Evolutionary conservation across 2,888 invertebrate genomes (phyloP), one percentile per base, ranked within the genome.

Genomic region (Laspeyria flexula): DNA sequence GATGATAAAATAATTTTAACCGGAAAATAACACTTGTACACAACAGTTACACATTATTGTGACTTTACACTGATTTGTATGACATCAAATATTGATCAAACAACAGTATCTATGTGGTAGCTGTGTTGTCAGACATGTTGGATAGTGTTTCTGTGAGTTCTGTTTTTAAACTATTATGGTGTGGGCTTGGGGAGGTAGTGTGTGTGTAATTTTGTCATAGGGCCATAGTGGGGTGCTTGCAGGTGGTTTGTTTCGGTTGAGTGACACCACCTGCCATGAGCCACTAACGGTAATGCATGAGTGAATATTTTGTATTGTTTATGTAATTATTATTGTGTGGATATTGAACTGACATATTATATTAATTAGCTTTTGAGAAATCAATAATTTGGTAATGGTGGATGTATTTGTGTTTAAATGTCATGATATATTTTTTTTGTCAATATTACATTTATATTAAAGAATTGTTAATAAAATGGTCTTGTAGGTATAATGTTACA

Each of bases 31-130:
- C 67, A 78, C 71, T 70, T 49, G 44, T 25, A 70, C 66, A 79
- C 74, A 76, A 75, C 73, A 72, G 77, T 67, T 62, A 77, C 76
- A 81, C 85, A 86, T 88, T 83, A 75, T 88, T 81, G 73, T 77
- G 71, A 73, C 63, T 66, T 68, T 54, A 66, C 71, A 80, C 79
- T 75, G 77, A 68, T 66, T 74, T 75, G 74, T 76, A 77, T 72
- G 64, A 73, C 67, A 77, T 76, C 67, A 74, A 70, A 76, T 91
- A 92, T 92, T 91, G 91, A 91, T 92, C 85, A 81, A 91, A 90
- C 87, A 86, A 80, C 79, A 49, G 88, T 90, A 73, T 73, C 90
- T 86, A 89, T 78, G 88, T 73, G 63, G 52, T 48, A 52, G 56
- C 31, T 42, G 18, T 25, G 15, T 43, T 43, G 44, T 25, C 43